Base-by-base conservation (phyloP, 2,797 vertebrate genomes). In the Lophotriccus pileatus region DNA sequence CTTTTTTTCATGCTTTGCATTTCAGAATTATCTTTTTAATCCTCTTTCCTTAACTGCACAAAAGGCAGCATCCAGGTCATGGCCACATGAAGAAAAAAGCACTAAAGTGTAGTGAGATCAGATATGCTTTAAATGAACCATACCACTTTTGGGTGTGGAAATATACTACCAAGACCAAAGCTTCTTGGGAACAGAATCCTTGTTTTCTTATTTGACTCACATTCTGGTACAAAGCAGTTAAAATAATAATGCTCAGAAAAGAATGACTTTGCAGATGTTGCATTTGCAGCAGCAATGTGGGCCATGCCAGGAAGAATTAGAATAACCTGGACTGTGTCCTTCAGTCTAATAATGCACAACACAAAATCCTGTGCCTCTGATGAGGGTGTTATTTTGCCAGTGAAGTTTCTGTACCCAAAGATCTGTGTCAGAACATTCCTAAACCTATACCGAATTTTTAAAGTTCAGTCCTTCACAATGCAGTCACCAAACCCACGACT, bases 281-380 rank as follows among this genome's bases (percentile, higher is more conserved):
- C 74, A 86, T 36, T 72, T 95, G 76, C 84, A 93, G 89, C 79
- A 93, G 93, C 34, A 78, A 84, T 89, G 37, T 89, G 68, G 58
- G 75, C 84, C 69, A 83, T 69, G 53, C 79, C 81, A 92, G 50
- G 62, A 52, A 94, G 66, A 91, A 77, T 87, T 58, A 73, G 82
- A 94, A 92, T 80, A 96, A 96, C 80, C 20, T 37, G 49, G 85
- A 86, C 81, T 73, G 47, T 53, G 37, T 66, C 49, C 37, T 68
- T 43, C 55, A 77, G 24, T 59, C 66, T 67, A 72, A 86, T 49
- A 52, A 89, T 36, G 3, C 25, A 67, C 1, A 1, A 72, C 79
- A 52, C 47, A 93, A 89, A 59, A 91, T 43, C 64, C 53, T 43
- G 6, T 22, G 9, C 52, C 56, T 84, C 76, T 72, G 20, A 59